phyloP scores from a whole-genome alignment of 53 echinoderm and acorn worm genomes.

The Paracentrotus lividus region DNA sequence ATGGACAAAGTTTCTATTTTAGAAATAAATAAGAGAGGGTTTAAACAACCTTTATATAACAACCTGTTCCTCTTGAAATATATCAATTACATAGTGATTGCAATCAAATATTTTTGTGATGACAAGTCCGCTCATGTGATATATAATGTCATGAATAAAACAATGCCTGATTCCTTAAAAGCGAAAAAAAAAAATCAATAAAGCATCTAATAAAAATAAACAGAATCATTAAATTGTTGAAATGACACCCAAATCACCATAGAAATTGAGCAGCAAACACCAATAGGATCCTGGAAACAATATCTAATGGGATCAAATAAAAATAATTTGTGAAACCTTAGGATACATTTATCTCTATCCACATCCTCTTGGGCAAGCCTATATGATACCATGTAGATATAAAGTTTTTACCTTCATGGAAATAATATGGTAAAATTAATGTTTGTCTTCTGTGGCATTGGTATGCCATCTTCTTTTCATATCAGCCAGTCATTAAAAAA shows the following conservation, averaged over 20 bases:
- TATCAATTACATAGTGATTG: not conserved
- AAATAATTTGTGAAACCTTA: not conserved
- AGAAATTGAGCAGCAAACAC: not conserved
- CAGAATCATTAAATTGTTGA: not conserved
- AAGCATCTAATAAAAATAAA: not conserved
- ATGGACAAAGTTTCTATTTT: too few relatives aligned
- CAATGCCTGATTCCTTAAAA: too few relatives aligned
- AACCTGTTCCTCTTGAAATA: not conserved
- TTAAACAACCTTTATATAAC: not conserved
- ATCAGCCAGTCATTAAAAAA: not conserved
- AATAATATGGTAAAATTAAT: not conserved
- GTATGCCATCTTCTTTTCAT: not conserved
- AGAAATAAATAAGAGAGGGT: not conserved
- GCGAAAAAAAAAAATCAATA: not conserved
- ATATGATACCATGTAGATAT: too few relatives aligned
- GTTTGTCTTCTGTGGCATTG: not conserved
- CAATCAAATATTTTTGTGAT: too few relatives aligned
- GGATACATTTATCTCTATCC: not conserved
- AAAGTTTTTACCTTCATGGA: too few relatives aligned
- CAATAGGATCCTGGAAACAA: not conserved
- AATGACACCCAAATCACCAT: not conserved
- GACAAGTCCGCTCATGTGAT: too few relatives aligned
- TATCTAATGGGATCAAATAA: not conserved
- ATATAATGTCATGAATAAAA: too few relatives aligned
- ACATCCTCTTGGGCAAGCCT: conserved; percentile 7